Evolutionary conservation across 2,113 vertebrate genomes (phyloP).

Genomic region (Rutilus rutilus): DNA sequence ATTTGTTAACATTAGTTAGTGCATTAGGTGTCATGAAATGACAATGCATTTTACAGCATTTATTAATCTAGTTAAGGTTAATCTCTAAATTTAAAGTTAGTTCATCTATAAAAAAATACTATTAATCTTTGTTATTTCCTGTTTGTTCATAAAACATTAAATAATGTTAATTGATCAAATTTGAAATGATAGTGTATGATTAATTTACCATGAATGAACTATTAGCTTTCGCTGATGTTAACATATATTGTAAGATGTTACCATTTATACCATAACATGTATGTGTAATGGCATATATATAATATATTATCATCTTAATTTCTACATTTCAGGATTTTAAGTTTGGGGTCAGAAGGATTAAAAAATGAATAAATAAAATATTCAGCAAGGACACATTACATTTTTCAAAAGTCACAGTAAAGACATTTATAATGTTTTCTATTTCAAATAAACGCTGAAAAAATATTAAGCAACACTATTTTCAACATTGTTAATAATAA

Average conservation of each 20-base stretch:
- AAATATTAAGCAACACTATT: neutral
- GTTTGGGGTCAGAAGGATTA: too few species aligned
- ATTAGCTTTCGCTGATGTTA: too few species aligned
- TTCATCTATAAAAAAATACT: neutral
- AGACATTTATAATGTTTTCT: neutral
- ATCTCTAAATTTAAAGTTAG: neutral
- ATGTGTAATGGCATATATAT: too few species aligned
- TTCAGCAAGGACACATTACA: too few species aligned
- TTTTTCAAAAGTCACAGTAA: neutral
- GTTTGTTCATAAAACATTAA: too few species aligned
- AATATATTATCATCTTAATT: too few species aligned
- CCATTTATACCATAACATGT: too few species aligned
- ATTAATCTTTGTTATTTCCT: neutral
- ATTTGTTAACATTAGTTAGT: neutral
- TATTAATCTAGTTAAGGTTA: neutral
- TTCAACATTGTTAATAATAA: neutral
- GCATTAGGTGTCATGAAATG: neutral
- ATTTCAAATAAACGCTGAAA: neutral
- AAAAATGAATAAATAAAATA: too few species aligned
- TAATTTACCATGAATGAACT: too few species aligned
- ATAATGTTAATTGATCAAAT: neutral
- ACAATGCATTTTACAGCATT: neutral
- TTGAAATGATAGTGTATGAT: too few species aligned
- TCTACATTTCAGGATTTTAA: too few species aligned
- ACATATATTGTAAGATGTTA: too few species aligned